Evolutionary conservation across 2,888 invertebrate species (phyloP).

Genomic region (Drosophila anomalipes): DNA sequence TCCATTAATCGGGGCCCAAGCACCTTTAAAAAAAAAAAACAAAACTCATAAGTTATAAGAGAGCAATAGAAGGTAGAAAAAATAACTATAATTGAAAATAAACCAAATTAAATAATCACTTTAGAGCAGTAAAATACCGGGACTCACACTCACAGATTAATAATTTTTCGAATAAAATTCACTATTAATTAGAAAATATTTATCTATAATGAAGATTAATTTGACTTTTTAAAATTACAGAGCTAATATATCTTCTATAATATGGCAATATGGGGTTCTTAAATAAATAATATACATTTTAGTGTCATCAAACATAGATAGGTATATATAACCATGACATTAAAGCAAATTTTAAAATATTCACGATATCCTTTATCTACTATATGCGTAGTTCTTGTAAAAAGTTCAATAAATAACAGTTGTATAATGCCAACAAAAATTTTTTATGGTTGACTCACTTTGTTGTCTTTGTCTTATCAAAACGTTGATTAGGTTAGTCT

Average conservation of each 20-base stretch:
- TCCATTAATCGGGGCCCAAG: conserved; percentile 96
- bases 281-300: neutral
- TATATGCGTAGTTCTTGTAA: neutral
- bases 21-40: conserved; percentile 86
- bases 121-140: neutral
- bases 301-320: neutral
- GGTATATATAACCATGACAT: too few species aligned
- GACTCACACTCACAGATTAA: too few species aligned
- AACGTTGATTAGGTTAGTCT: conserved; percentile 38
- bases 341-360: too few species aligned
- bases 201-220: accelerated
- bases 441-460: conserved; percentile 38
- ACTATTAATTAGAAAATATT: neutral
- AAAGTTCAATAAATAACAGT: neutral
- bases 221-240: neutral
- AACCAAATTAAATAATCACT: neutral
- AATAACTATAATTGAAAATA: neutral
- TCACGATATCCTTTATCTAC: too few species aligned
- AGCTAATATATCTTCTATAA: neutral
- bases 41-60: neutral
- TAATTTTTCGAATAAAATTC: accelerated
- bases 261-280: neutral
- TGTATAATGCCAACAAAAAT: conserved; percentile 14
- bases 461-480: conserved; percentile 38
- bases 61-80: neutral